Evolutionary conservation across 2,113 vertebrate species (phyloP), one percentile per base, ranked within the genome.

Genomic region (Spheniscus mendiculus): DNA sequence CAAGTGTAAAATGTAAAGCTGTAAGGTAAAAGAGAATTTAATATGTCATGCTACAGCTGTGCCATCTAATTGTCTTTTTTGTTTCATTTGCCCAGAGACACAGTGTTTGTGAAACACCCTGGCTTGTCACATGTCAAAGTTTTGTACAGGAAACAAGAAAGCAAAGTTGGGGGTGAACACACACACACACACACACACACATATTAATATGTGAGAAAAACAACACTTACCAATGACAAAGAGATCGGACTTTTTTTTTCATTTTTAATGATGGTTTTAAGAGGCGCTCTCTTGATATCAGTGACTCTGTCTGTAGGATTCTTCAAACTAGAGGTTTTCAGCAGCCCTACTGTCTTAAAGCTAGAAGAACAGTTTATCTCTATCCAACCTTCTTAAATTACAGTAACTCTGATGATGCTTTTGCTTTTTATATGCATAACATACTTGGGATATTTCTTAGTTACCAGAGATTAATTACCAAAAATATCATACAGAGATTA

Each of bases 1-100:
- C 45, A 84, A 84, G 47, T 91, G 76, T 84, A 82, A 94, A 96
- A 93, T 87, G 49, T 29, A 81, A 92, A 82, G 26, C 34, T 78
- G 4, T 67, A 71, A 76, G 26, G 78, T 87, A 73, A 86, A 94
- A 96, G 32, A 38, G 2, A 90, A 44, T 83, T 73, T 80, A 86
- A 45, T 62, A 62, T 71, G 29, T 74, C 21, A 29, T 76, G 50
- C 47, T 91, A 32, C 26, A 67, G 11, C 50, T 74, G 42, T 89
- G 42, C 32, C 14, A 67, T 40, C 12, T 73, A 36, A 90, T 78
- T 84, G 36, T 15, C 44, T 56, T 73, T 50, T 83, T 80, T 80
- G 15, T 83, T 96, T 63, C 20, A 20, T 90, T 90, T 93, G 18
- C 42, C 45, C 53, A 53, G 15, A 66, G 53, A 61, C 0, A 4